A percentile compares a stretch with the other conserved stretches of the same genome.
Evolutionary conservation across 2,113 vertebrate species (phyloP).

Genomic region (Oncorhynchus gorbuscha): DNA sequence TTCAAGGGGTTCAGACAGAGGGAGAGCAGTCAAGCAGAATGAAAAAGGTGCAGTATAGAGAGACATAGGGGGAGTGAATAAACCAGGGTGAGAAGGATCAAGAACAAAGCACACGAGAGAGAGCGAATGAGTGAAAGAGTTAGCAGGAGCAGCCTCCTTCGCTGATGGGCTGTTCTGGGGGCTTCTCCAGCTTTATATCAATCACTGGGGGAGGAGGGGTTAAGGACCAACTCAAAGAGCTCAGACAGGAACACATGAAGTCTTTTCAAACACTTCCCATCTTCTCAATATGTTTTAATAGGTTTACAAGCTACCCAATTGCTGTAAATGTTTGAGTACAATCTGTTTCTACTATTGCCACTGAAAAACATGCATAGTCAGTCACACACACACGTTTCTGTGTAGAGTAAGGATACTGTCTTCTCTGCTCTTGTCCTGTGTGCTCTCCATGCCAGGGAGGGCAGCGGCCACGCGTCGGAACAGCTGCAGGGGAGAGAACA

Average conservation of each 20-base stretch:
- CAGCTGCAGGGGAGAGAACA: constrained; percentile 75
- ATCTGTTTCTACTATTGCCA: neutral
- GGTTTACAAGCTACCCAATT: neutral
- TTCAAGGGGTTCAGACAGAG: constrained; percentile 59
- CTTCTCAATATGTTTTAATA: too few relatives aligned
- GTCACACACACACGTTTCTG: neutral
- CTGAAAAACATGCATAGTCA: neutral
- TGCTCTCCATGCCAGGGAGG: constrained; percentile 97
- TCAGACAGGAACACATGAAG: neutral
- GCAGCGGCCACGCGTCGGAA: constrained; percentile 97
- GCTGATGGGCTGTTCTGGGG: constrained; percentile 89
- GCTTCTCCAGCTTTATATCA: constrained; percentile 96
- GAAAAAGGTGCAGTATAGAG: constrained; percentile 30
- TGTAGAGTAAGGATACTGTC: constrained; percentile 94
- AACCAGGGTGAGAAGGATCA: constrained; percentile 39
- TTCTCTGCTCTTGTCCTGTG: constrained; percentile 98
- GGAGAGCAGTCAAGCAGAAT: constrained; percentile 28
- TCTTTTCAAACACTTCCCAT: neutral
- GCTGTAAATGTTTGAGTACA: neutral
- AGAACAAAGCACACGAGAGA: constrained; percentile 24
- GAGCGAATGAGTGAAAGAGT: constrained; percentile 54
- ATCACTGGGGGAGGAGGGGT: constrained; percentile 85
- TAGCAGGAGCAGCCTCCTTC: constrained; percentile 97
- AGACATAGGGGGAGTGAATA: constrained; percentile 44
- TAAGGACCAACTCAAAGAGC: constrained; percentile 68